Base-by-base conservation (phyloP, 2,888 invertebrate genomes). In the Aspidiotus destructor region DNA sequence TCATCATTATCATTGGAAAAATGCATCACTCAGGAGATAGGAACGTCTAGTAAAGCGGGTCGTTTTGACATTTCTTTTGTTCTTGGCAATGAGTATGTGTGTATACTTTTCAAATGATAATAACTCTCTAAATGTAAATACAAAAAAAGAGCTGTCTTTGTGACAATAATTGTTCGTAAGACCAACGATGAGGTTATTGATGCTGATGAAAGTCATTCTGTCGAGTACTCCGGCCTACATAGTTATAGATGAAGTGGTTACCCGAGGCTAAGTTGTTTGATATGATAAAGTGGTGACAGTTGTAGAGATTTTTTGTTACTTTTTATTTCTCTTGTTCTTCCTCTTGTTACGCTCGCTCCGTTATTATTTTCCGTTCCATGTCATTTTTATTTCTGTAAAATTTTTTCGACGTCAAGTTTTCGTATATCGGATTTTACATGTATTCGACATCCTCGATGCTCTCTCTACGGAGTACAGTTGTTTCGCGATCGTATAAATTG, bases 221-320 rank as follows among this genome's bases (percentile, higher is more conserved):
- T 67, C 67, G 57, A 67, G 67, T 67, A 67, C 57, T 60, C 41
- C 60, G 60, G 28, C 28, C 28, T 67, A 67, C 60, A 52, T 9
- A 67, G 67, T 58, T 67, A 67, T 67, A 63, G 60, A 67, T 67
- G 67, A 67, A 67, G 67, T 57, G 67, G 67, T 16, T 60, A 67
- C 67, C 67, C 67, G 58, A 67, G 67, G 67, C 67, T 58, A 58
- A 60, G 67, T 60, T 60, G 67, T 67, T 67, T 67, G 67, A 67
- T 67, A 67, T 67, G 67, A 67, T 67, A 67, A 67, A 67, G 67
- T 67, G 67, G 67, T 67, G 67, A 67, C 67, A 67, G 67, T 60
- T 67, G 40, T 44, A 67, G 57, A 40, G 57, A 10, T 67, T 67
- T 67, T 48, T 42, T 41, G 40, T 41, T 44, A 48, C 60, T 48